Percentiles rank a stretch among this genome's conserved stretches.
These are phyloP conservation scores for Chaetodon trifascialis DNA, from an alignment of 2,113 vertebrate genomes.

Conservation along the genomic window DNA sequence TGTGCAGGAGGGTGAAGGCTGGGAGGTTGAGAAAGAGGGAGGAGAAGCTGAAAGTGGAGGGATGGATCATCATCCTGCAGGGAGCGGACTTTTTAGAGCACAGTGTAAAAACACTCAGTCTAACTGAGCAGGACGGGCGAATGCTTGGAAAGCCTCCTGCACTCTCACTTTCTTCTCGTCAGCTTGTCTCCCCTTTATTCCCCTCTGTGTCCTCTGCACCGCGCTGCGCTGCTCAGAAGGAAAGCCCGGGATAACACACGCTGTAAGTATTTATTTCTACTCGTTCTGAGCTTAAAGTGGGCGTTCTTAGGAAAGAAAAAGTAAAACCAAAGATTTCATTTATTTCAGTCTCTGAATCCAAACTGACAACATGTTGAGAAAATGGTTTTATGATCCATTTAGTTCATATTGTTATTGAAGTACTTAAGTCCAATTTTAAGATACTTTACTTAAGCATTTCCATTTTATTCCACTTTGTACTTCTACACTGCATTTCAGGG, in stretches of 20 bases:
- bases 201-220: constrained; percentile 5
- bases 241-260: constrained; percentile 10
- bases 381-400: background rate
- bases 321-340: background rate
- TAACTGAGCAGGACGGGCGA: constrained; percentile 46
- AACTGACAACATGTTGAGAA: background rate
- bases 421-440: too few relatives aligned
- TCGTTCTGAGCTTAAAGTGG: constrained; percentile 10
- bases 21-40: constrained; percentile 62
- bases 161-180: constrained; percentile 65
- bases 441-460: background rate
- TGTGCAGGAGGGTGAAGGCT: constrained; percentile 17
- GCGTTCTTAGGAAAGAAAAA: background rate
- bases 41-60: constrained; percentile 72
- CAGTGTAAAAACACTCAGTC: constrained; percentile 32
- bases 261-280: constrained; percentile 72
- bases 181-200: constrained; percentile 17
- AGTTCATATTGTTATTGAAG: background rate
- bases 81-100: constrained; percentile 48
- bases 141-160: constrained; percentile 50
- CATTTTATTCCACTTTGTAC: background rate
- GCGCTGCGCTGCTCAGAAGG: constrained; percentile 20
- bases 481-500: background rate
- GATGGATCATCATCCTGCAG: constrained; percentile 64
- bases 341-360: background rate